phyloP scores from a whole-genome alignment of 2,888 invertebrate species.

The Alcis repandata region DNA sequence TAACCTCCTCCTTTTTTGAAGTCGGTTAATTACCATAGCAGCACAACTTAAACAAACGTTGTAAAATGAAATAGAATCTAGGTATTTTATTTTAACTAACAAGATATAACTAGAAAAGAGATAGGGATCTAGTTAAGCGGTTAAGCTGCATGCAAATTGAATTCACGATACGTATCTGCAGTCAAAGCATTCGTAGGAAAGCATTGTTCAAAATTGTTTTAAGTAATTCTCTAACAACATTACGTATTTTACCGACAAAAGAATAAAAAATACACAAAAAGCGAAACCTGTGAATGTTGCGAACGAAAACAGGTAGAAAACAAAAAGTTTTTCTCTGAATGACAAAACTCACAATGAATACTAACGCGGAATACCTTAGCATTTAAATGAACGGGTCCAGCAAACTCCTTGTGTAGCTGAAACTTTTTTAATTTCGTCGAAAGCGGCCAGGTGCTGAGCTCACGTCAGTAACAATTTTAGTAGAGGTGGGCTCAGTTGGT shows the following conservation, averaged over 20 bases:
- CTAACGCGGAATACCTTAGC: conserved; percentile 79
- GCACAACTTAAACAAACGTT: too few species aligned
- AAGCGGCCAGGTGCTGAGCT: conserved; percentile 78
- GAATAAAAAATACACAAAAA: conserved; percentile 55
- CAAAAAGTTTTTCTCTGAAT: conserved; percentile 73
- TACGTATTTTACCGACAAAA: conserved; percentile 8
- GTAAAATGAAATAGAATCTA: too few species aligned
- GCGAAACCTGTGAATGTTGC: conserved; percentile 53
- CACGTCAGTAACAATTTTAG: conserved; percentile 62
- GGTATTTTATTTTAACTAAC: too few species aligned
- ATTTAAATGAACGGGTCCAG: conserved; percentile 81
- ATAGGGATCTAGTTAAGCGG: too few species aligned
- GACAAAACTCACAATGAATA: conserved; percentile 81
- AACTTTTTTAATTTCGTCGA: conserved; percentile 85
- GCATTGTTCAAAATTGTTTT: neutral
- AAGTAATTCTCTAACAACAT: neutral
- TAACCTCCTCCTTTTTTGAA: too few species aligned
- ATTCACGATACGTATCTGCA: neutral
- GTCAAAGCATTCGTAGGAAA: neutral
- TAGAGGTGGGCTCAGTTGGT: conserved; percentile 12
- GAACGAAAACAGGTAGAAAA: conserved; percentile 63
- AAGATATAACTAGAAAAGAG: too few species aligned
- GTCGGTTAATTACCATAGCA: too few species aligned
- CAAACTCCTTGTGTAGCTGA: conserved; percentile 72
- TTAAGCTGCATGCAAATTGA: too few species aligned